Evolutionary conservation across 2,888 invertebrate genomes (phyloP).

Genomic region (Gisinianus flammeolus): DNA sequence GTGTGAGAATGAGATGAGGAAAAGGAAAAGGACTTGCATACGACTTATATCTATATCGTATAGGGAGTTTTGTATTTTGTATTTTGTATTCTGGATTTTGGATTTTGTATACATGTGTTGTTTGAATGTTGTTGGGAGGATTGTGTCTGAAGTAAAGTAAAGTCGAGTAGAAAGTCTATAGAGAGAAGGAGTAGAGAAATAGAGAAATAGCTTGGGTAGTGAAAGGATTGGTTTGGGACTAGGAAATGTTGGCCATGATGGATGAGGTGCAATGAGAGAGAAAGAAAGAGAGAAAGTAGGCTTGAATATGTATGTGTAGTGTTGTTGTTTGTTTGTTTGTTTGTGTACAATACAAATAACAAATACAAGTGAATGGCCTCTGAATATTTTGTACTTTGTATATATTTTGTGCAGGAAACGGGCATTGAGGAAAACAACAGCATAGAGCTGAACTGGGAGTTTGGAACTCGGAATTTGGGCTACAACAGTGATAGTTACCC

Average conservation of each 20-base stretch:
- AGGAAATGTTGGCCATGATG: neutral
- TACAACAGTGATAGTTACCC: slow-evolving; percentile 69
- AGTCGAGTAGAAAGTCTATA: neutral
- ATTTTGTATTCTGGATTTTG: neutral
- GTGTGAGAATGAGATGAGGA: too few relatives aligned
- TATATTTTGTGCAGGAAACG: slow-evolving; percentile 45
- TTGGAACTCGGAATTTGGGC: slow-evolving; percentile 58
- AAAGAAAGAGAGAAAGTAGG: neutral
- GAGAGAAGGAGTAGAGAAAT: neutral
- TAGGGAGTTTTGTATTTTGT: neutral
- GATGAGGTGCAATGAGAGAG: slow-evolving; percentile 17
- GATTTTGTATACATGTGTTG: neutral
- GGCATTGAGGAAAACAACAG: slow-evolving; percentile 57
- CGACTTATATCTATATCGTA: too few relatives aligned
- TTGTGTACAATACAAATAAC: neutral
- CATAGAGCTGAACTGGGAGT: slow-evolving; percentile 59
- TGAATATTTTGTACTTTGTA: neutral
- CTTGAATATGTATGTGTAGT: neutral
- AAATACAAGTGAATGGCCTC: neutral
- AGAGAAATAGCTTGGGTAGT: neutral
- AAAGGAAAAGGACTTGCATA: too few relatives aligned
- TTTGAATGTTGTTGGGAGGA: neutral
- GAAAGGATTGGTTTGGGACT: neutral
- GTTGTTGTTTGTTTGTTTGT: neutral
- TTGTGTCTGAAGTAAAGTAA: neutral